A percentile compares a stretch with the other conserved stretches of the same genome.
Evolutionary conservation across 2,888 invertebrate species (phyloP).

Genomic region (Synergus umbraculus): DNA sequence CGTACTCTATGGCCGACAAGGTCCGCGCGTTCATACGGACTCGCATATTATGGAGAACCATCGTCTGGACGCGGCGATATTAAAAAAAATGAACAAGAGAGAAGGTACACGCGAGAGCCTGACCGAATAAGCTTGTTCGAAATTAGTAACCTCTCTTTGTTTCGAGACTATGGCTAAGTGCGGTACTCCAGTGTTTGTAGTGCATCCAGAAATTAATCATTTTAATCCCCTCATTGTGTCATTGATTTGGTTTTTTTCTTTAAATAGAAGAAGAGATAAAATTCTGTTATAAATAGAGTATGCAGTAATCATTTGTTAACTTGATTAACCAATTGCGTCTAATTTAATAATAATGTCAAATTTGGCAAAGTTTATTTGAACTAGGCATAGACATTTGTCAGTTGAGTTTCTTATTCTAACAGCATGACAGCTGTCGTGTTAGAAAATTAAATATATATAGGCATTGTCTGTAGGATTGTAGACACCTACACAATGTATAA

Average conservation of each 20-base stretch:
- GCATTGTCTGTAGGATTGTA: not conserved
- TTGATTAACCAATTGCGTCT: not conserved
- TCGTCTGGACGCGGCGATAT: conserved; percentile 62
- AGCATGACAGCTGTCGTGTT: not conserved
- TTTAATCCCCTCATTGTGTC: not conserved
- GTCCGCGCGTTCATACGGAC: conserved; percentile 62
- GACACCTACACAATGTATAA: not conserved
- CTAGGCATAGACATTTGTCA: not conserved
- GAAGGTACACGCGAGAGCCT: conserved; percentile 60
- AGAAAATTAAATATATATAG: not conserved
- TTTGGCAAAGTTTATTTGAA: not conserved
- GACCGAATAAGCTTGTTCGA: conserved; percentile 67
- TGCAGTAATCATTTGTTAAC: too few species aligned
- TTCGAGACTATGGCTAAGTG: conserved; percentile 44
- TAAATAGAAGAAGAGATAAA: too few species aligned
- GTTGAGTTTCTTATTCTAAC: not conserved
- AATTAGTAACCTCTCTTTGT: conserved; percentile 71
- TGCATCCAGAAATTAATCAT: conserved; percentile 14
- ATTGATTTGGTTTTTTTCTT: not conserved
- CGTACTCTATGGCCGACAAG: conserved; percentile 66
- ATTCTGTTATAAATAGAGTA: too few species aligned
- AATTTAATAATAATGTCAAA: not conserved
- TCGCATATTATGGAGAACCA: conserved; percentile 67
- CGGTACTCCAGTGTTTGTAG: not conserved
- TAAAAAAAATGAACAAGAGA: conserved; percentile 54